A percentile compares a stretch with the other conserved stretches of the same genome.
These are phyloP conservation scores for Lordiphosa mommai DNA, from an alignment of 1,140 invertebrate species.

Conservation along the genomic window DNA sequence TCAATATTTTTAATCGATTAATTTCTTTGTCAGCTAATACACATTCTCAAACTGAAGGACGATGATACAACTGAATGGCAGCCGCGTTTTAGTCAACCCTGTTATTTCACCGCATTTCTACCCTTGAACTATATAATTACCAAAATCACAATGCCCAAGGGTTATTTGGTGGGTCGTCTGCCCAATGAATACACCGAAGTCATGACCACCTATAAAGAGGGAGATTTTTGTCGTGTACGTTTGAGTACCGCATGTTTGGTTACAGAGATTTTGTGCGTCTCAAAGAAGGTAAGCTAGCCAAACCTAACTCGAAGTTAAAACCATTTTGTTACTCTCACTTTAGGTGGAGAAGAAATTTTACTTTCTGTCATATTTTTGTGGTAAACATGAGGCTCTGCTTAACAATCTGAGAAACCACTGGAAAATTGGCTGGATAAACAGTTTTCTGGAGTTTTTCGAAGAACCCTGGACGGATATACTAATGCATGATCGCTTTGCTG, in stretches of 20 bases:
- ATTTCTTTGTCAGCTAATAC: constrained; percentile 8
- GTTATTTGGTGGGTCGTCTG: constrained; percentile 23
- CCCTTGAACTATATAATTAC: constrained; percentile 33
- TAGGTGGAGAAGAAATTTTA: constrained; percentile 5
- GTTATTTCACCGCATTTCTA: constrained; percentile 20
- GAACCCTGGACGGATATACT: constrained; percentile 53
- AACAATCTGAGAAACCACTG: constrained; percentile 43
- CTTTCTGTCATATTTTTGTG: constrained; percentile 51
- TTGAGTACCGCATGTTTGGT: constrained; percentile 12
- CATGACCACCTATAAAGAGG: constrained; percentile 35
- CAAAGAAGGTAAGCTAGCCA: constrained; percentile 14
- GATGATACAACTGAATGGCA: neutral
- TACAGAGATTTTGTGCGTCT: constrained; percentile 43
- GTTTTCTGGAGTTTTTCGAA: constrained; percentile 42
- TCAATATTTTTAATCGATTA: neutral
- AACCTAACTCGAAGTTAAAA: too few species aligned
- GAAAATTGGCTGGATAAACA: constrained; percentile 19
- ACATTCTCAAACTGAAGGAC: constrained; percentile 9
- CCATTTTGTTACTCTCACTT: neutral
- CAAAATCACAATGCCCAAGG: constrained; percentile 41
- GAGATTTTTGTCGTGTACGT: constrained; percentile 42
- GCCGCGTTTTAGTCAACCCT: constrained; percentile 17
- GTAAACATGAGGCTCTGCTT: constrained; percentile 39
- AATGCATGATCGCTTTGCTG: constrained; percentile 53
- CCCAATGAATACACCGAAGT: constrained; percentile 12